A percentile compares a stretch with the other conserved stretches of the same genome.
These are phyloP conservation scores for Rhadina sibilatrix DNA, from an alignment of 2,113 vertebrate genomes.

Conservation along the genomic window DNA sequence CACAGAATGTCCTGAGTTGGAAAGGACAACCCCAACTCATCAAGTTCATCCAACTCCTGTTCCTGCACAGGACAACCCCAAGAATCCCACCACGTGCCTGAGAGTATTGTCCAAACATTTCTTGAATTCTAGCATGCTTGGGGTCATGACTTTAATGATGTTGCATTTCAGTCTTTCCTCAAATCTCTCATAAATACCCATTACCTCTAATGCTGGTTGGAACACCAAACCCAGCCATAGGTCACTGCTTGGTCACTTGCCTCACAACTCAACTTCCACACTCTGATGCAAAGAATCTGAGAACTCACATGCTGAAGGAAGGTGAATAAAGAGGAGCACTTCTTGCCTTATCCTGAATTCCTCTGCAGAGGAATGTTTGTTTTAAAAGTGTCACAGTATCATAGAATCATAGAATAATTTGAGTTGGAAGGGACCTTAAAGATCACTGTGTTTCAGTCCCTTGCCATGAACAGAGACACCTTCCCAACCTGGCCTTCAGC, in stretches of 20 bases:
- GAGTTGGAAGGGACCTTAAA: background rate
- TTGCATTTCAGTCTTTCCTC: background rate
- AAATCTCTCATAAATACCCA: background rate
- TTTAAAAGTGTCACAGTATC: background rate
- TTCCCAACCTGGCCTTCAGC: background rate
- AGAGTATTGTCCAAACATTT: background rate
- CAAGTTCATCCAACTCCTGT: background rate
- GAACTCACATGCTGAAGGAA: background rate
- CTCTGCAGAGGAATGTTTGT: background rate
- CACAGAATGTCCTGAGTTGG: background rate
- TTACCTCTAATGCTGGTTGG: background rate
- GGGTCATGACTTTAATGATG: background rate
- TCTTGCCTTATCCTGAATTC: constrained; percentile 21
- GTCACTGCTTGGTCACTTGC: background rate
- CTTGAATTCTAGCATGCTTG: background rate
- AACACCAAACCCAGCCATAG: background rate
- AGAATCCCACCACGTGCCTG: background rate
- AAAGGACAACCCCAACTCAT: background rate
- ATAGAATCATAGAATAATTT: background rate
- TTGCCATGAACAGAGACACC: background rate
- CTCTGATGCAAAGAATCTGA: background rate
- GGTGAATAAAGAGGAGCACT: background rate
- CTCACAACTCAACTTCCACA: background rate
- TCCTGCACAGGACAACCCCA: background rate
- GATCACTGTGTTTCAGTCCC: background rate